phyloP scores from a whole-genome alignment of 2,888 invertebrate species.

The Dione juno region DNA sequence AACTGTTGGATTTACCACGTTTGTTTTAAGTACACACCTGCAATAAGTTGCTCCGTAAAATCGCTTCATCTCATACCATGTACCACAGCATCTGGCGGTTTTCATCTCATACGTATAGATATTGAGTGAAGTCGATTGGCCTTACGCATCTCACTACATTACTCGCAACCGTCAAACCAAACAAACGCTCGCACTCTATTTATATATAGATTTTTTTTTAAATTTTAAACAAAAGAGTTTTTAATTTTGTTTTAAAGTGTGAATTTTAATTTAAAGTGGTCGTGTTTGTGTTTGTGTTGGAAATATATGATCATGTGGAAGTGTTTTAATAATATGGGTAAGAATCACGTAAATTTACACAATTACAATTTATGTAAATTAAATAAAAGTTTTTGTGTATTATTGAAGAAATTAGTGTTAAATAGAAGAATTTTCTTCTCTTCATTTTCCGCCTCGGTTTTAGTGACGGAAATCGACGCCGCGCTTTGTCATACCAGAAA shows the following conservation, averaged over 20 bases:
- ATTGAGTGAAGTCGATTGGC: conserved; percentile 38
- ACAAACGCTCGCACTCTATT: conserved; percentile 17
- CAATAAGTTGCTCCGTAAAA: too few relatives aligned
- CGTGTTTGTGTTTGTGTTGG: not conserved
- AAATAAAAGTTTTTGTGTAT: too few relatives aligned
- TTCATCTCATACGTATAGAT: conserved; percentile 35
- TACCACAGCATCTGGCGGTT: conserved; percentile 21
- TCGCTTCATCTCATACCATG: conserved; percentile 25
- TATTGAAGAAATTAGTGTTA: too few relatives aligned
- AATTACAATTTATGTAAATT: too few relatives aligned
- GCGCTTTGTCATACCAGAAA: too few relatives aligned
- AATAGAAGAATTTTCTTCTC: too few relatives aligned
- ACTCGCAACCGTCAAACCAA: conserved; percentile 11
- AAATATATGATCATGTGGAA: conserved; percentile 12
- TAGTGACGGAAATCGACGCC: too few relatives aligned
- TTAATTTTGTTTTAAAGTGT: not conserved
- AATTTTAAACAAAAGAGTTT: too few relatives aligned
- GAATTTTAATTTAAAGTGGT: not conserved
- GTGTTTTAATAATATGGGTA: not conserved
- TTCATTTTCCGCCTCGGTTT: too few relatives aligned
- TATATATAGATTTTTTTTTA: not conserved
- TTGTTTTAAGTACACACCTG: too few relatives aligned
- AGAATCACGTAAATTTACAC: too few relatives aligned
- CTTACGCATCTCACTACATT: conserved; percentile 24
- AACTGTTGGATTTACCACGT: too few relatives aligned